Evolutionary conservation across 2,113 vertebrate genomes (phyloP), one percentile per base, ranked within the genome.

Genomic region (Mustela lutreola): DNA sequence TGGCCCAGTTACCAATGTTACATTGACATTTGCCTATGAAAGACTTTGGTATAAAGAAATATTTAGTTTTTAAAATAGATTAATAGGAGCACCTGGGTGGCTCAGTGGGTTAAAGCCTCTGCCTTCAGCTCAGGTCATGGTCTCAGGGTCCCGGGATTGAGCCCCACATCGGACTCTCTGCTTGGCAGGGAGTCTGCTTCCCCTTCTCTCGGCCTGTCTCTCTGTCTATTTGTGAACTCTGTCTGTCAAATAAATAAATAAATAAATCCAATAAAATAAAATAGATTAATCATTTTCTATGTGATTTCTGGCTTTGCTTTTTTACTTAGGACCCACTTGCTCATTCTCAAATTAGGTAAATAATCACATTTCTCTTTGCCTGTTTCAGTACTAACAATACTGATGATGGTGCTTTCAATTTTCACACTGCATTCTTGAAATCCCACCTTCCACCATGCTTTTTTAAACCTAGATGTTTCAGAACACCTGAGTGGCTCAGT

Each of bases 381-480:
- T 19, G 1, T 62, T 53, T 78, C 48, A 56, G 12, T 58, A 42
- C 63, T 15, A 3, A 8, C 11, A 12, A n/a, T 67, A 60, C 3
- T 78, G n/a, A 63, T 33, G 7, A 1, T 28, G 33, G 7, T 18
- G 18, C 2, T 18, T 48, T 84, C 11, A 0, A 18, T 31, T 70
- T 91, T 70, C 48, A 67, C 10, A 42, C 4, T 26, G 7, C 9
- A 22, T n/a, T 33, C 16, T 31, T 89, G 22, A 36, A 91, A 97
- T 75, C 50, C 28, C 36, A 18, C 22, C 16, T 70, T 89, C n/a
- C 36, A 11, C 7, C 42, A 58, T 28, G 11, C 4, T 79, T 95
- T n/a, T 67, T 96, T 92, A 87, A 83, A 93, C 78, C 15, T 4
- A 92, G 14, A 36, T 42, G 93, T 81, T 96, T 73, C 48, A 4